These are phyloP conservation scores for Trididemnum clinides DNA, from an alignment of 23 tunicate genomes.

Conservation along the genomic window DNA sequence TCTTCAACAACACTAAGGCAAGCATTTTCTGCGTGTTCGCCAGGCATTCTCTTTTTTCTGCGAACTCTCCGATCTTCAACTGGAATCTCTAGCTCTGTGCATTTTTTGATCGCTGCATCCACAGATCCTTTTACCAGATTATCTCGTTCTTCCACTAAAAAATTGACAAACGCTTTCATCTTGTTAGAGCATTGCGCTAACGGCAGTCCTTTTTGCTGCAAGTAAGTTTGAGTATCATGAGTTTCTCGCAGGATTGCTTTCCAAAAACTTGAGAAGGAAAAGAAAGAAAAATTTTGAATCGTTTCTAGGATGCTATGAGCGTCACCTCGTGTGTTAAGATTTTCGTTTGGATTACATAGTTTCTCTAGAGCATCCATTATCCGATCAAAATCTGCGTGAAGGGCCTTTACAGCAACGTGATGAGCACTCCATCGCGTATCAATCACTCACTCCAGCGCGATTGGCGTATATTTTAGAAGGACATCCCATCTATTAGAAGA, in stretches of 20 bases:
- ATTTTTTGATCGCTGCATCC: constrained; percentile 49
- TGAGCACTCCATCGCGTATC: too few relatives aligned
- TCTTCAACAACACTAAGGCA: constrained; percentile 47
- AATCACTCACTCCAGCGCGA: too few relatives aligned
- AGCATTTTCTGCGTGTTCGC: constrained; percentile 58
- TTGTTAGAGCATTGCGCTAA: too few relatives aligned
- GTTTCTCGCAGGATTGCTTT: too few relatives aligned
- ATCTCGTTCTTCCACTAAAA: constrained; percentile 37
- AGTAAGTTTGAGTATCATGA: too few relatives aligned
- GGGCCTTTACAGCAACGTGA: too few relatives aligned
- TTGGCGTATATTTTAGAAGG: too few relatives aligned
- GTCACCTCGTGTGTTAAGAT: constrained; percentile 62
- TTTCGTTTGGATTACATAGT: constrained; percentile 58
- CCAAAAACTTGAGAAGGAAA: constrained; percentile 38
- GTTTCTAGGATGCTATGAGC: constrained; percentile 58
- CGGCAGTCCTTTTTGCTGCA: too few relatives aligned
- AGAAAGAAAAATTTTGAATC: constrained; percentile 35
- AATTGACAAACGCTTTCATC: constrained; percentile 10
- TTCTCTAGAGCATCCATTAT: too few relatives aligned
- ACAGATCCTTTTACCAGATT: constrained; percentile 46
- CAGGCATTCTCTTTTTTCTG: constrained; percentile 51
- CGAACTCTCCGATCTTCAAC: constrained; percentile 56
- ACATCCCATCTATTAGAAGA: too few relatives aligned
- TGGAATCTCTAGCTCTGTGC: constrained; percentile 53
- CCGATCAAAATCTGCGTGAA: too few relatives aligned